These are phyloP conservation scores for Cylindroiulus punctatus DNA, from an alignment of 2,888 invertebrate species.

Conservation along the genomic window DNA sequence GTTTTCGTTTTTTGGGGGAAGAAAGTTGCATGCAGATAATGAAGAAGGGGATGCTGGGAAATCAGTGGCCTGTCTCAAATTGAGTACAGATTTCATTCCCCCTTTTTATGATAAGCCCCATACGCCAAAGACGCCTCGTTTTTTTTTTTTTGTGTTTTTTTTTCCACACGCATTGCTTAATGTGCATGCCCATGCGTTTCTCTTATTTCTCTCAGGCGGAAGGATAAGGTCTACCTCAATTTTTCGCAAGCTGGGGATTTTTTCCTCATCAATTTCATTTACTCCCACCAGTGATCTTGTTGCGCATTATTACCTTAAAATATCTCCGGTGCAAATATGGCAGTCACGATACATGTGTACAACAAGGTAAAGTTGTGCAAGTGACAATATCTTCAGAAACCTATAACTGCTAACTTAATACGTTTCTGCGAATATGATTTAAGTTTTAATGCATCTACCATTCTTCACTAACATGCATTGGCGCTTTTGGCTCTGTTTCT, in stretches of 20 bases:
- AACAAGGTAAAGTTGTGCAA: too few relatives aligned
- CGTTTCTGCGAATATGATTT: too few relatives aligned
- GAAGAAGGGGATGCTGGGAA: slow-evolving; percentile 39
- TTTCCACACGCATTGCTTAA: slow-evolving; percentile 21
- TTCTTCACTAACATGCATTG: too few relatives aligned
- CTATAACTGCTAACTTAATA: too few relatives aligned
- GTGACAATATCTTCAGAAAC: too few relatives aligned
- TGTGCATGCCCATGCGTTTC: not conserved
- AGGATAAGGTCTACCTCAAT: slow-evolving; percentile 37
- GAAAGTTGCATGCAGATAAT: not conserved
- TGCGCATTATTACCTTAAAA: slow-evolving; percentile 14
- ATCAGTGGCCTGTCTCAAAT: slow-evolving; percentile 47
- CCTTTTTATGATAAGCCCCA: slow-evolving; percentile 23
- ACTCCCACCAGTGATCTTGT: slow-evolving; percentile 10
- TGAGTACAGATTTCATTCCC: slow-evolving; percentile 39
- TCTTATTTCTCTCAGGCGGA: not conserved
- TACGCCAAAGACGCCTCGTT: slow-evolving; percentile 32
- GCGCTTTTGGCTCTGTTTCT: too few relatives aligned
- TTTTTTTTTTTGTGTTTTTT: not conserved
- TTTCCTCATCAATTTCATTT: slow-evolving; percentile 43
- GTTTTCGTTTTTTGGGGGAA: not conserved
- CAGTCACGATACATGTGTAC: not conserved
- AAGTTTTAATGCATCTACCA: too few relatives aligned
- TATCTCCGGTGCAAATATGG: not conserved
- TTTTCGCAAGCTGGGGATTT: not conserved